Evolutionary conservation across 2,113 vertebrate species (phyloP), one percentile per base, ranked within the genome.

Genomic region (Pionites leucogaster): DNA sequence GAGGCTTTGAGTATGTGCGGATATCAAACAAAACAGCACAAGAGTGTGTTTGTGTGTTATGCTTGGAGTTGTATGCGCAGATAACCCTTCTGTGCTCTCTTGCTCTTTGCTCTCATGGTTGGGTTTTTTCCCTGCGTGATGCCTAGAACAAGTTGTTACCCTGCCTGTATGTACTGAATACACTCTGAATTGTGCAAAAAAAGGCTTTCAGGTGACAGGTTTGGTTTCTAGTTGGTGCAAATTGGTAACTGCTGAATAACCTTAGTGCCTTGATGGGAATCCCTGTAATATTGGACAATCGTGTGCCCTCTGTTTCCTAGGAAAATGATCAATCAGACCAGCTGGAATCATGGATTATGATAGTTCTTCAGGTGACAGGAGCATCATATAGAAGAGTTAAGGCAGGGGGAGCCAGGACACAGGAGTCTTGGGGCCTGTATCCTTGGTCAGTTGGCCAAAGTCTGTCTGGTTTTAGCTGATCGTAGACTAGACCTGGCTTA

Each of bases 401-500:
- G 7, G 4, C 5, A 8, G 7, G 11, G 12, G 47, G 17, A 53
- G 24, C n/a, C 53, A 14, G 63, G 39, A 23, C 17, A 4, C 0
- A 1, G 1, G 27, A 29, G 22, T 64, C 25, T 4, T 2, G 5
- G 37, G 29, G 9, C n/a, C 29, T 3, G 8, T n/a, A 37, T 39
- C 27, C 35, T 25, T 9, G 62, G 23, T 52, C 14, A 13, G 4
- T 16, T 42, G 35, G 46, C 23, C 35, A 7, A 71, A 12, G 35
- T 1, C 57, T 8, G 37, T 10, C 59, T 67, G 2, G 17, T 28
- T 76, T 49, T 8, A 41, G 53, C 25, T 31, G 47, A 4, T 22
- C 0, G 4, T 14, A 42, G 52, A 1, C 47, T 11, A n/a, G 59
- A 42, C 18, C 42, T 41, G 3, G 1, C 53, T n/a, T 1, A 10